phyloP scores from a whole-genome alignment of 2,797 vertebrate genomes.

The Picus viridis region DNA sequence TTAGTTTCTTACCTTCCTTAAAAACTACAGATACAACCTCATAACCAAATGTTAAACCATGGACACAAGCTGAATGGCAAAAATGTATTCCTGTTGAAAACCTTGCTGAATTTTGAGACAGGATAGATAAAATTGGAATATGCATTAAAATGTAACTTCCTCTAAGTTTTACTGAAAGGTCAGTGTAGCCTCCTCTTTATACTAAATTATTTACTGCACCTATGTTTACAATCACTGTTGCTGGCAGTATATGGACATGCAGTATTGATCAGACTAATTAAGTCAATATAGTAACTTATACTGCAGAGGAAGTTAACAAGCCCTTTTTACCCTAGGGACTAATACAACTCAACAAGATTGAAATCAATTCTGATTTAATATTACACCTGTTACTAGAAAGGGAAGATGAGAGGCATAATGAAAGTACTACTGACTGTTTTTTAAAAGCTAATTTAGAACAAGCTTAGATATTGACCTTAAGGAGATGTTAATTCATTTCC shows the following conservation, averaged over 20 bases:
- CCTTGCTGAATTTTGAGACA: background rate
- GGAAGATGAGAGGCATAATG: background rate
- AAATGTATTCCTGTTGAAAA: background rate
- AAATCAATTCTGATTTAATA: constrained; percentile 43
- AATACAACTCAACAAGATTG: background rate
- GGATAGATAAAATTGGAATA: background rate
- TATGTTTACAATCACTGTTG: background rate
- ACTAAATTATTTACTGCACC: background rate
- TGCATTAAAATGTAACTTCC: background rate
- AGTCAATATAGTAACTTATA: background rate
- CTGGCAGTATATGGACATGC: background rate
- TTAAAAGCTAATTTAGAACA: background rate
- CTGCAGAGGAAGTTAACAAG: constrained; percentile 4
- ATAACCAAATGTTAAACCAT: background rate
- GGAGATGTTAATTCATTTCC: background rate
- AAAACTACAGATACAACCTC: background rate
- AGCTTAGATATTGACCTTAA: background rate
- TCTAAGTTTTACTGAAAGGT: background rate
- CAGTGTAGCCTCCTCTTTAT: background rate
- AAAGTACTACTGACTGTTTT: background rate
- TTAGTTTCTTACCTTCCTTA: background rate
- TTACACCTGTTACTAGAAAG: background rate
- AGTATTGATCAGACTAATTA: constrained; percentile 42
- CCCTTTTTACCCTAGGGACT: background rate
- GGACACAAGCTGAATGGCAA: background rate